Base-by-base conservation (phyloP, 2,113 vertebrate species). In the Amia ocellicauda region DNA sequence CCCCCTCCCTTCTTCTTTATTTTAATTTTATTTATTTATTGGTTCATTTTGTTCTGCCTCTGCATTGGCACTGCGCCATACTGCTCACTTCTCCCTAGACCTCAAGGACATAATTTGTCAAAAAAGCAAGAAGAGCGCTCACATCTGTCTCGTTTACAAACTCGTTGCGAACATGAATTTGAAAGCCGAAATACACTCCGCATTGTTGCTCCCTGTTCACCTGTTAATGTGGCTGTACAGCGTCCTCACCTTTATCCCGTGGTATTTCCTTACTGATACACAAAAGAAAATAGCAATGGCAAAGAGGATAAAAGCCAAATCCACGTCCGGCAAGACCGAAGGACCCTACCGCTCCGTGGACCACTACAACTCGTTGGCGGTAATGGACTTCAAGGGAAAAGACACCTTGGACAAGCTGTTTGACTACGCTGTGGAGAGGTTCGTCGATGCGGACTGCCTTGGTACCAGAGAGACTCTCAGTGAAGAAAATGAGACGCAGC, bases 381-480 rank as follows among this genome's bases (percentile, higher is more conserved):
- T 75, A 23, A 93, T 94, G 69, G 92, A 93, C 83, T 91, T 95
- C 56, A 89, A 93, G 0, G 94, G 92, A 49, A 90, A 90, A 24
- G 90, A 99, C 79, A 99, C 96, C 0, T 64, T 99, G 74, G 96
- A 98, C 79, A 96, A 98, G 74, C 82, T 99, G 31, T 99, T 99
- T 45, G 80, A 90, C 22, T 78, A 93, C 10, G 90, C 95, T 0
- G 86, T 96, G 61, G 72, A 87, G 42, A 91, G 80, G 60, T 99
- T 94, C 74, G 89, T 86, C 22, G 74, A 85, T 17, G 82, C 84
- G 16, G 81, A 91, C 7, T 95, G 94, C 67, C 91, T 99, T 4
- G 97, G 96, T 52, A 94, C 89, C 67, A 87, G 97, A 69, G 94
- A 98, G 36, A 4, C 97, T 43, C 75, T 99, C 72, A 94, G 90